Evolutionary conservation across 2,797 vertebrate genomes (phyloP), one percentile per base, ranked within the genome.

Genomic region (Argentina silus): DNA sequence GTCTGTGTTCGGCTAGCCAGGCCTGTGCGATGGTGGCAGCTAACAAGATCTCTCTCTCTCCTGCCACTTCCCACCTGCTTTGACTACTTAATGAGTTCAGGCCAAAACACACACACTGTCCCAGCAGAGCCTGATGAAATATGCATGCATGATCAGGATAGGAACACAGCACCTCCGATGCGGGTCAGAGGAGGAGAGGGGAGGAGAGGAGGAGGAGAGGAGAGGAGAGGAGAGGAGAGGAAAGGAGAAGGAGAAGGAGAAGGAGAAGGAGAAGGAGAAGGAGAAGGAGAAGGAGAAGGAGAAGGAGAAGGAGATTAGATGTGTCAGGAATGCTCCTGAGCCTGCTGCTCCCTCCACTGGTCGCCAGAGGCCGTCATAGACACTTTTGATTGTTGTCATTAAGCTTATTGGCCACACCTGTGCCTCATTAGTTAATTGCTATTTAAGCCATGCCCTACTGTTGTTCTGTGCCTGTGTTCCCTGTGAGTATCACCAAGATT

Each of bases 51-150:
- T 27, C 11, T 67, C n/a, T 11, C 11, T 70, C 59, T 69, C 70
- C 65, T 43, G 66, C 69, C 47, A 76, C 17, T 15, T 42, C 43
- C 53, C 67, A 73, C 77, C 74, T 75, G 72, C 62, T 75, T 79
- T 67, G 65, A 81, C 69, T 60, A n/a, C 78, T 75, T 86, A 81
- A 83, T 82, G 82, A 72, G 74, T 72, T 47, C 70, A 66, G 17
- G 71, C 74, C 67, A 74, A 80, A 75, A 68, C 73, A 73, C 44
- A n/a, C 44, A n/a, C 74, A 79, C 77, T 68, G 70, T 79, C 80
- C 81, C 79, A 86, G 82, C 73, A 80, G 81, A 73, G 67, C 70
- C 76, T 82, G 55, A 89, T 90, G 80, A 91, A 91, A 90, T 85
- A 91, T 91, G 78, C 83, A 17, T 9, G 56, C 83, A 17, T 9